A percentile compares a stretch with the other conserved stretches of the same genome.
These are phyloP conservation scores for Dromiciops gliroides DNA, from an alignment of 2,113 vertebrate genomes.

Conservation along the genomic window DNA sequence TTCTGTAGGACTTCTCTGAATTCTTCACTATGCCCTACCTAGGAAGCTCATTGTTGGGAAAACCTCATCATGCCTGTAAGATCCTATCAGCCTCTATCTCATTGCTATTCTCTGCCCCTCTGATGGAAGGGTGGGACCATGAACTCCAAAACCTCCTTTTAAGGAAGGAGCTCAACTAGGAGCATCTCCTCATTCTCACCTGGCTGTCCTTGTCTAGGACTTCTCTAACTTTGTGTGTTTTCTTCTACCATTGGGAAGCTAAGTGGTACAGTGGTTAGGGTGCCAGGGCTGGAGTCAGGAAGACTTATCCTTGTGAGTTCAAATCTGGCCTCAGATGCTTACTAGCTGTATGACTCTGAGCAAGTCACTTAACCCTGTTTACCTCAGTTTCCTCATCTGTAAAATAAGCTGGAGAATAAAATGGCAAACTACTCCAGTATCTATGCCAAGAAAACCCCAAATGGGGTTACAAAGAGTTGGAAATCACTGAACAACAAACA, in stretches of 20 bases:
- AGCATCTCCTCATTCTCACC: not conserved
- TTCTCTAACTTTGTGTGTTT: not conserved
- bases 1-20: not conserved
- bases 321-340: not conserved
- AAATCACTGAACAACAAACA: not conserved
- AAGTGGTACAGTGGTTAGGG: not conserved
- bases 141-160: not conserved
- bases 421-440: not conserved
- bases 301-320: not conserved
- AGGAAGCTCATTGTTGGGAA: not conserved
- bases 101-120: not conserved
- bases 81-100: not conserved
- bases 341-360: not conserved
- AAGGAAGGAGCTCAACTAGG: not conserved
- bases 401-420: not conserved
- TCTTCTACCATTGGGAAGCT: not conserved
- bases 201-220: not conserved
- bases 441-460: not conserved
- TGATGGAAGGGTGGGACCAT: not conserved
- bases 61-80: not conserved
- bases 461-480: not conserved
- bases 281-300: not conserved
- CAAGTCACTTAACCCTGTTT: not conserved
- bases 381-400: not conserved
- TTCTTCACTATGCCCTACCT: not conserved